phyloP scores from a whole-genome alignment of 1,140 invertebrate genomes.

The Callitettix versicolor region DNA sequence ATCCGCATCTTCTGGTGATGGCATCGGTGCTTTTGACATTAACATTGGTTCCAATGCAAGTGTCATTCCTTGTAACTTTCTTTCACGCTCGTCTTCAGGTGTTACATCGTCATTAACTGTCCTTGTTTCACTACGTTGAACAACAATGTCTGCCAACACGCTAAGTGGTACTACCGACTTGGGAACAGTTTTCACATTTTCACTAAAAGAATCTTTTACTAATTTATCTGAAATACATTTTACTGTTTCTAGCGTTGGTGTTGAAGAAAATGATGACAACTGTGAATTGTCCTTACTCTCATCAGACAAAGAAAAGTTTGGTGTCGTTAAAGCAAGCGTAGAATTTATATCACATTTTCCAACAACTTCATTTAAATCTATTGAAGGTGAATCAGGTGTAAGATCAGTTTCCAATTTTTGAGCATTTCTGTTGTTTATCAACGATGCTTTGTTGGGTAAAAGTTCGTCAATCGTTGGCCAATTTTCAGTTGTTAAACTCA shows the following conservation, averaged over 20 bases:
- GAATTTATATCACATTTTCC: conserved; percentile 15
- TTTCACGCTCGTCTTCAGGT: not conserved
- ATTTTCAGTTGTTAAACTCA: conserved; percentile 9
- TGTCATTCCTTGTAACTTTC: conserved; percentile 6
- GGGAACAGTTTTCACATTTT: not conserved
- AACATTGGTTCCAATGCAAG: conserved; percentile 6
- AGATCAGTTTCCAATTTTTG: no score
- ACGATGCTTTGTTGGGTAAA: not conserved
- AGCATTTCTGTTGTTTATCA: no score
- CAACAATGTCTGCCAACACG: not conserved
- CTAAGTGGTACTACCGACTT: not conserved
- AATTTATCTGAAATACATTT: conserved; percentile 8
- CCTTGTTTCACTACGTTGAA: no score
- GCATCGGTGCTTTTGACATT: conserved; percentile 23
- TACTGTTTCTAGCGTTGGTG: conserved; percentile 16
- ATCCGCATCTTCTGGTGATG: conserved; percentile 26
- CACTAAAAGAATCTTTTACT: not conserved
- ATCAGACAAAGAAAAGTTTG: conserved; percentile 17
- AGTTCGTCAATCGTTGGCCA: conserved; percentile 3
- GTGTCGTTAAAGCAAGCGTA: conserved; percentile 21
- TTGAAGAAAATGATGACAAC: conserved; percentile 20
- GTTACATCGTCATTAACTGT: not conserved
- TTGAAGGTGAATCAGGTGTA: not conserved
- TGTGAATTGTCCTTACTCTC: conserved; percentile 12
- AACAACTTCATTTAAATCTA: not conserved